phyloP scores from a whole-genome alignment of 37 sponge, comb jelly and placozoan species.

The Beroe ovata region DNA sequence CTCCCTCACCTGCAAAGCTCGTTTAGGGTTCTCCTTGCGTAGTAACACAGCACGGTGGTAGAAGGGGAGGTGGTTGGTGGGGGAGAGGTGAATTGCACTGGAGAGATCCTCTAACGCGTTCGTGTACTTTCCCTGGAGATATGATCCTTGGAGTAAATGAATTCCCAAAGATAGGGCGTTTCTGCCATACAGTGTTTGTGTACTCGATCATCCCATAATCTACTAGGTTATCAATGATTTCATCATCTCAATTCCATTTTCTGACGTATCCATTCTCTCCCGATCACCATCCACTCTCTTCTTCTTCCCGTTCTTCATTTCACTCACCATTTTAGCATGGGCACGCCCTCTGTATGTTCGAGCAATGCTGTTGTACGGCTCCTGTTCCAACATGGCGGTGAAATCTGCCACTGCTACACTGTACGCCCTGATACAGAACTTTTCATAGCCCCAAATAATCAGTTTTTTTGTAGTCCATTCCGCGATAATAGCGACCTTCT shows the following conservation, averaged over 20 bases:
- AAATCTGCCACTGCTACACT: slow-evolving; percentile 67
- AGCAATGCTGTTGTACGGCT: slow-evolving; percentile 62
- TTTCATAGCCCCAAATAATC: no score
- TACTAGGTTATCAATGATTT: no score
- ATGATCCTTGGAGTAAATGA: no score
- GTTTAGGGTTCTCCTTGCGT: slow-evolving; percentile 68
- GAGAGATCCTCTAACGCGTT: slow-evolving; percentile 84
- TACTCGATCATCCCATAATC: no score
- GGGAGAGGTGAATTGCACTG: slow-evolving; percentile 86
- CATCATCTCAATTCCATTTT: no score
- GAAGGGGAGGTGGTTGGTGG: slow-evolving; percentile 72
- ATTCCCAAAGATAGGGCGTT: no score
- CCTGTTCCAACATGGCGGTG: slow-evolving; percentile 62
- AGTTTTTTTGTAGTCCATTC: no score
- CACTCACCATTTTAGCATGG: slow-evolving; percentile 68
- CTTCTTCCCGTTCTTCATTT: no score
- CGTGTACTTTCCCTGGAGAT: slow-evolving; percentile 70
- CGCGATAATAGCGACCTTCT: no score
- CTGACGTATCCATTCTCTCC: no score
- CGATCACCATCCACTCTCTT: no score
- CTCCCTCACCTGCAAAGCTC: slow-evolving; percentile 30
- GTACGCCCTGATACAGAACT: slow-evolving; percentile 28
- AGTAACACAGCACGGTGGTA: slow-evolving; percentile 83
- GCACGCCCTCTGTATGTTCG: slow-evolving; percentile 67
- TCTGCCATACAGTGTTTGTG: no score